Evolutionary conservation across 2,113 vertebrate species (phyloP), one percentile per base, ranked within the genome.

Genomic region (Trogon surrucura): DNA sequence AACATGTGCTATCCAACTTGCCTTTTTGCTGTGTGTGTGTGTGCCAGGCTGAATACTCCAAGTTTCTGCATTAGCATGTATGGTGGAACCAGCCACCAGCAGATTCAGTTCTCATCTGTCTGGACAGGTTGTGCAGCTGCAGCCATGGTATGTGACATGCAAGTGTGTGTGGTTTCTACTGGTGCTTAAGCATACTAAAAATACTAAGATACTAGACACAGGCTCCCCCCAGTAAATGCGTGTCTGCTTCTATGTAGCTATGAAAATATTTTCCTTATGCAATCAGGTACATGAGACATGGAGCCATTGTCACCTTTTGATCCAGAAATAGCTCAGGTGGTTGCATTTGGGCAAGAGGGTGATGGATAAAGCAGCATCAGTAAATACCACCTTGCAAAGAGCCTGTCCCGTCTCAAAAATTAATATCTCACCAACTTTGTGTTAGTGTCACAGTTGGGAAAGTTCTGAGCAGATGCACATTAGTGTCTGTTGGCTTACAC

Each of bases 401-500:
- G 30, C 51, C 47, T 54, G 19, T 57, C 62, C 45, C 30, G 34
- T 17, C 51, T 36, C 34, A 79, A 51, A 64, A 84, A 86, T 16
- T 0, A 84, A 20, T 19, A 73, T n/a, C n/a, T 58, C 15, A 2
- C 26, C 48, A 61, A 4, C 29, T 61, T 51, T 3, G 19, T 25
- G 65, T 58, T 36, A 34, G 36, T 11, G 6, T 51, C 36, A 30
- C 69, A 51, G 12, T 0, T 71, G 36, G 16, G 26, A 51, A 91
- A 51, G 21, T n/a, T 60, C 56, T 71, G 64, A 64, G 60, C 27
- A 89, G 29, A 32, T 0, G 0, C 4, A 7, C 4, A 22, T 70
- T 44, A 72, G 0, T 54, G 11, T 36, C 13, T 75, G 5, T 34
- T 88, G 58, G n/a, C 7, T 75, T 62, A 8, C 0, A 0, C 34